Conservation (phyloP, 2,888 invertebrate species). For the Baccha elongata region DNA sequence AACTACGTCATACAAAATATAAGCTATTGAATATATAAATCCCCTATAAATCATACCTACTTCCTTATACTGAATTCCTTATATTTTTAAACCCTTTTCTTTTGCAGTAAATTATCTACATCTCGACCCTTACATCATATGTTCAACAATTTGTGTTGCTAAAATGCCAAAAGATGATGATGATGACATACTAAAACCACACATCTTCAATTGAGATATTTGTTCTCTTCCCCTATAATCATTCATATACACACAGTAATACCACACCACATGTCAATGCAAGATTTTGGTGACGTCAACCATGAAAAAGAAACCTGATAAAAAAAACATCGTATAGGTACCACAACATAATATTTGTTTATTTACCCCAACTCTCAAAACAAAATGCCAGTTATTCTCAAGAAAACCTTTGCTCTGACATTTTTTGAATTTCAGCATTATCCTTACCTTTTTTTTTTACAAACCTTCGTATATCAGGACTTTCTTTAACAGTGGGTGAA, state of each 20-base stretch:
- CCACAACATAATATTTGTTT: slow-evolving; percentile 60
- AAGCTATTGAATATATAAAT: too few relatives aligned
- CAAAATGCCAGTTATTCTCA: slow-evolving; percentile 42
- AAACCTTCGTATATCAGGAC: background rate
- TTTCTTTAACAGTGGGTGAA: slow-evolving; percentile 2
- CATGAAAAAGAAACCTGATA: background rate
- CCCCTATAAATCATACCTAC: too few relatives aligned
- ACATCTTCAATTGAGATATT: slow-evolving; percentile 42
- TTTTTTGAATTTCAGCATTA: slow-evolving; percentile 13
- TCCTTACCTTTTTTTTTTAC: slow-evolving; percentile 5
- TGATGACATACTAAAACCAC: slow-evolving; percentile 31
- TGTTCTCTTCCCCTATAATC: slow-evolving; percentile 26
- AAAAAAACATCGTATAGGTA: slow-evolving; percentile 12
- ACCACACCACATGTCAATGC: background rate
- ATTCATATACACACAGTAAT: slow-evolving; percentile 6
- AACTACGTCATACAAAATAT: too few relatives aligned
- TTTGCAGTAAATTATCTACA: too few relatives aligned
- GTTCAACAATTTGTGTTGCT: background rate
- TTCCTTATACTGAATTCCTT: too few relatives aligned
- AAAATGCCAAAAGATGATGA: slow-evolving; percentile 7
- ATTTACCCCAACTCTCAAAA: slow-evolving; percentile 37
- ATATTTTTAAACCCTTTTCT: too few relatives aligned
- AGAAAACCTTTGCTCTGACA: slow-evolving; percentile 35
- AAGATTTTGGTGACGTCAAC: slow-evolving; percentile 17
- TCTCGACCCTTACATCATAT: too few relatives aligned